Evolutionary conservation across 2,113 vertebrate genomes (phyloP), one percentile per base, ranked within the genome.

Genomic region (Ptyas mucosa): DNA sequence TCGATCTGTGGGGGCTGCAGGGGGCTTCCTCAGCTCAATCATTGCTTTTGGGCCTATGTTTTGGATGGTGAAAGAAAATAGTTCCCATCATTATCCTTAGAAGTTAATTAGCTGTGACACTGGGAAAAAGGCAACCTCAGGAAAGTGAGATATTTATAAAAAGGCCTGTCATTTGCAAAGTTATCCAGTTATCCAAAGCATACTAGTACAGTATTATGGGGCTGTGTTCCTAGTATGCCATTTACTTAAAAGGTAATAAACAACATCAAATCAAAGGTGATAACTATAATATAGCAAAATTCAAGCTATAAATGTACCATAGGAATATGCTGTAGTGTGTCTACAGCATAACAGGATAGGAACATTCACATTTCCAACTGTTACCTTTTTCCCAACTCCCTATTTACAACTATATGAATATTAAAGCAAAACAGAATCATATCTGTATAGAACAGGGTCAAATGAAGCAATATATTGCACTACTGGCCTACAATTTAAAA

Each of bases 101-200:
- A 96, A 95, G 96, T 97, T 98, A 98, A 98, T 96, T 96, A 97
- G 85, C 95, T 97, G 93, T 97, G 97, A 97, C 97, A 96, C 89
- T 97, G 95, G 95, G 96, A 97, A 98, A 97, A 95, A 93, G 95
- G 96, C 97, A 97, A 51, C 94, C 94, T 93, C 94, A 75, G 96
- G 96, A 94, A 97, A 97, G 95, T 94, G 96, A 94, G 96, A 57
- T 97, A 95, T 97, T 96, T 96, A 95, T 96, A 97, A 86, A 97
- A 90, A 1, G 93, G 94, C 94, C 95, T 97, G 94, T 97, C 93
- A 91, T 96, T 96, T 96, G 95, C 93, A 95, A 86, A 94, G 96
- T 95, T 97, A 96, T 91, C 29, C 90, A 24, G 94, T 97, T 95
- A 95, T 18, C 18, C 49, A 51, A 55, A 94, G 94, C 69, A 96